These are phyloP conservation scores for Gavia stellata DNA, from an alignment of 2,113 vertebrate genomes.

Conservation along the genomic window DNA sequence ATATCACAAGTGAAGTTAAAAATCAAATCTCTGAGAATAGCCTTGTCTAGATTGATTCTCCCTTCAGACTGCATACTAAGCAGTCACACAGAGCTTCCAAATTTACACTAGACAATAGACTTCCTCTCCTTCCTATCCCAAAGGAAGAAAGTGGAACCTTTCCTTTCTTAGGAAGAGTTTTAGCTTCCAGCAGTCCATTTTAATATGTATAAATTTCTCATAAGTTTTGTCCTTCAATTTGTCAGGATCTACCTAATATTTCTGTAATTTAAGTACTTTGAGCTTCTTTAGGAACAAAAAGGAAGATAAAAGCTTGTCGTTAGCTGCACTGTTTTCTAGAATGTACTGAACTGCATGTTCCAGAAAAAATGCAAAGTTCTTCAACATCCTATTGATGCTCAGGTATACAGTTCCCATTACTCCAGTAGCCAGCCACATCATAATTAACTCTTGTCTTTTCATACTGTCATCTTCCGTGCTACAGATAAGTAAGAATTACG, in stretches of 20 bases:
- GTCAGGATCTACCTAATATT: background rate
- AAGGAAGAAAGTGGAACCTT: background rate
- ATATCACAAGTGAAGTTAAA: constrained; percentile 27
- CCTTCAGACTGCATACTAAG: background rate
- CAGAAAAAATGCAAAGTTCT: background rate
- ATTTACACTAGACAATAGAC: background rate
- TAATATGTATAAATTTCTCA: background rate
- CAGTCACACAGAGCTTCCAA: background rate
- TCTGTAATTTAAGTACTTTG: background rate
- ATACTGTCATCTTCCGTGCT: background rate
- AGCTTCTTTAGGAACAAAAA: background rate
- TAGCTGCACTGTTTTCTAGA: background rate
- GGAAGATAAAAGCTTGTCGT: background rate
- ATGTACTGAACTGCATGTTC: background rate
- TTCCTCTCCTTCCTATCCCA: background rate
- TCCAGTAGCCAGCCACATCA: background rate
- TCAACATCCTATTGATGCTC: background rate
- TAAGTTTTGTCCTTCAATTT: background rate
- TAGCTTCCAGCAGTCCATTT: constrained; percentile 3
- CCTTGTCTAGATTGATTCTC: background rate
- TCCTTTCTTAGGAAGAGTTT: background rate
- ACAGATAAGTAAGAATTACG: background rate
- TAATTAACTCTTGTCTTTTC: background rate
- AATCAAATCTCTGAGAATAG: constrained; percentile 10
- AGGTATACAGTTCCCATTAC: background rate